Evolutionary conservation across 2,888 invertebrate species (phyloP).

Genomic region (Boloria euphrosyne): DNA sequence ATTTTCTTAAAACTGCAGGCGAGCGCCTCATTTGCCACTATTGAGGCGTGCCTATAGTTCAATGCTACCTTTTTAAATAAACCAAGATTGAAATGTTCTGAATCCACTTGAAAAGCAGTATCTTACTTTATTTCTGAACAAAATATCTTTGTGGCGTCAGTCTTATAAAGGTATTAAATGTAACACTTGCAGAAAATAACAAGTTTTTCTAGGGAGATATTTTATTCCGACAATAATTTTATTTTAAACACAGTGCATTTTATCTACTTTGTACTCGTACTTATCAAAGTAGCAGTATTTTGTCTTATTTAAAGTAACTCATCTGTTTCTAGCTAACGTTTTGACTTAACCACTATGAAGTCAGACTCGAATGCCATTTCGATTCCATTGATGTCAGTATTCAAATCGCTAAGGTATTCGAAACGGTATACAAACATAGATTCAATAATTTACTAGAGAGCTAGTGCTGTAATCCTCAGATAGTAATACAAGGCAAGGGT

Average conservation of each 20-base stretch:
- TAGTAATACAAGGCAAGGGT: slow-evolving; percentile 56
- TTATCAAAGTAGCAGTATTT: neutral
- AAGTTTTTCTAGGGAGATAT: slow-evolving; percentile 11
- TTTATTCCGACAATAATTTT: slow-evolving; percentile 19
- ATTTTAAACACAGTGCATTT: slow-evolving; percentile 15
- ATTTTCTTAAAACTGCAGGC: slow-evolving; percentile 74
- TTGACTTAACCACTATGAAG: neutral
- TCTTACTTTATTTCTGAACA: slow-evolving; percentile 36
- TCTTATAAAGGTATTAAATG: slow-evolving; percentile 27
- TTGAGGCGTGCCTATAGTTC: slow-evolving; percentile 67
- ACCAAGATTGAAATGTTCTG: slow-evolving; percentile 61
- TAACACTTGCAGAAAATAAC: slow-evolving; percentile 22
- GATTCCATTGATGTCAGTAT: slow-evolving; percentile 23
- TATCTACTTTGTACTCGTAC: slow-evolving; percentile 1
- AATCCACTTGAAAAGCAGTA: slow-evolving; percentile 51
- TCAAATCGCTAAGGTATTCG: slow-evolving; percentile 23
- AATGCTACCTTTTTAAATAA: slow-evolving; percentile 63
- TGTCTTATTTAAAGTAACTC: neutral
- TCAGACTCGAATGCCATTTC: slow-evolving; percentile 16
- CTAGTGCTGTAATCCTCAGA: slow-evolving; percentile 52
- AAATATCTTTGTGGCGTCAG: slow-evolving; percentile 23
- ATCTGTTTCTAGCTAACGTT: neutral
- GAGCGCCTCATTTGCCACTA: slow-evolving; percentile 78
- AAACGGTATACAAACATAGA: slow-evolving; percentile 42
- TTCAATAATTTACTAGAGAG: slow-evolving; percentile 59